phyloP scores from a whole-genome alignment of 30 jellyfish, hydroid and myxozoan species.

The Cassiopea andromeda region DNA sequence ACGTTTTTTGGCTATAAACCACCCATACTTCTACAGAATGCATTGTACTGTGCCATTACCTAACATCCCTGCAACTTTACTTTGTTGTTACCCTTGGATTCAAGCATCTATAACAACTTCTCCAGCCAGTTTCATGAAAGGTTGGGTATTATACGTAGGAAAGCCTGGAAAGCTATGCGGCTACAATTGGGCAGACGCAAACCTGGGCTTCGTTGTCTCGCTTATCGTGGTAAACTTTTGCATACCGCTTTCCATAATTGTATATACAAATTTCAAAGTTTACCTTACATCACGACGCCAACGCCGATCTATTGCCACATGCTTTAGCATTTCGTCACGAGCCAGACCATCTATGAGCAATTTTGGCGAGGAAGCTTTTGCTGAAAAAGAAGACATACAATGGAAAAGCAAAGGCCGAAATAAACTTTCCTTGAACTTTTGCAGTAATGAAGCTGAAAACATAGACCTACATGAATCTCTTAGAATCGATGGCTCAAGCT shows the following conservation, averaged over 20 bases:
- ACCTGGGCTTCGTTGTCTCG: slow-evolving; percentile 33
- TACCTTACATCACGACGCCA: slow-evolving; percentile 31
- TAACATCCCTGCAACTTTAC: not conserved
- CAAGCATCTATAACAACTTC: slow-evolving; percentile 34
- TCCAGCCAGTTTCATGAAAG: slow-evolving; percentile 37
- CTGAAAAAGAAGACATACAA: not conserved
- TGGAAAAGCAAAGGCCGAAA: not conserved
- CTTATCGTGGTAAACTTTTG: slow-evolving; percentile 18
- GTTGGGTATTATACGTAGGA: slow-evolving; percentile 43
- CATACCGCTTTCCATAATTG: slow-evolving; percentile 20
- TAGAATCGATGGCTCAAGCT: not conserved
- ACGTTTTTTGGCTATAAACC: slow-evolving; percentile 41
- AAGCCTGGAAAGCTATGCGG: slow-evolving; percentile 31
- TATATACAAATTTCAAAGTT: slow-evolving; percentile 44
- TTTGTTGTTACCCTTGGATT: slow-evolving; percentile 41
- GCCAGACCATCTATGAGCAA: not conserved
- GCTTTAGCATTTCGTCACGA: slow-evolving; percentile 9
- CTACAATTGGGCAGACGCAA: slow-evolving; percentile 38
- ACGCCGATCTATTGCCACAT: slow-evolving; percentile 30
- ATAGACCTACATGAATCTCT: not conserved
- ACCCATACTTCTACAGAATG: slow-evolving; percentile 42
- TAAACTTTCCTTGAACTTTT: not conserved
- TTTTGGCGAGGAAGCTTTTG: not conserved
- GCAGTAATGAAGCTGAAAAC: not conserved
- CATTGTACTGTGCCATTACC: not conserved